Base-by-base conservation (phyloP, 1,140 invertebrate genomes). In the Aphelenchoides avenae region DNA sequence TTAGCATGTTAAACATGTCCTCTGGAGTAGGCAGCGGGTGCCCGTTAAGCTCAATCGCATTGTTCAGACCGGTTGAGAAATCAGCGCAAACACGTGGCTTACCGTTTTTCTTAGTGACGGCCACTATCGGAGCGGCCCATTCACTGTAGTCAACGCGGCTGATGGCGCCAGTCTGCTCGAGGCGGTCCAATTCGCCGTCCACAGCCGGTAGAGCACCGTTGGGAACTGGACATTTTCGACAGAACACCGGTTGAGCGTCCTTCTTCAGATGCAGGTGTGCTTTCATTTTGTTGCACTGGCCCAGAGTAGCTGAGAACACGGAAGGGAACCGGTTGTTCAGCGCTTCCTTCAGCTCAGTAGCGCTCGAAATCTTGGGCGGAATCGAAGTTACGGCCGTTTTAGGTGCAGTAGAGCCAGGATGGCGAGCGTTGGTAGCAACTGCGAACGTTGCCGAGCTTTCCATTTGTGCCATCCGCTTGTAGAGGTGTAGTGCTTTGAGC, bases 101-200 rank as follows among this genome's bases (percentile, higher is more conserved):
- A 1, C 78, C 77, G 46, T 71, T 52, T 6, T 71, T 47, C 62
- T 80, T 81, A 39, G 69, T 69, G 4, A 79, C 67, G 1, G 73
- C 61, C 1, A 79, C 71, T 20, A 80, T 49, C 7, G 80, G 78
- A 18, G 78, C 71, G 11, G 76, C 78, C 78, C 78, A 81, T 76
- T 75, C 75, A 47, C 65, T 40, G 61, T 59, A 37, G 18, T 67
- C 42, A 11, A 80, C 59, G 27, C 50, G 56, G 48, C 55, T 43
- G 15, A 79, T 40, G 6, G 33, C 48, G n/a, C 48, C 48, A 34
- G 50, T 51, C 11, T 51, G 22, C 1, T 43, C 20, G 11, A 50
- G 30, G 3, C 48, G 24, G 6, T 50, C 41, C 37, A 50, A n/a
- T 15, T 27, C 22, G 7, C 11, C 13, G 24, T 51, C 24, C 7